Percentiles rank a stretch among this genome's conserved stretches.
Evolutionary conservation across 2,113 vertebrate species (phyloP).

Genomic region (Nannobrachium achirus): DNA sequence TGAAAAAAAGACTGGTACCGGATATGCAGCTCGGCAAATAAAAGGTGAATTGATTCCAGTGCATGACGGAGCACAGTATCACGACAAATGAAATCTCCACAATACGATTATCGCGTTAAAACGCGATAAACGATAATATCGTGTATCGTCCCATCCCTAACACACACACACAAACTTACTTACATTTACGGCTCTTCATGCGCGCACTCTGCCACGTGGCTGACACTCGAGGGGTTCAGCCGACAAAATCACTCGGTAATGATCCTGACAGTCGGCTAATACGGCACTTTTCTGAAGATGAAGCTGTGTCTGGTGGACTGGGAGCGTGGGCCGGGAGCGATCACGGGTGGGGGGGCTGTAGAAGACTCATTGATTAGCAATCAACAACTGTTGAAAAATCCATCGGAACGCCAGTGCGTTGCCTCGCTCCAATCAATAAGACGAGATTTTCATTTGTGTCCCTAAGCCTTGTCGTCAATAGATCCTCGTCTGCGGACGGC

Average conservation of each 20-base stretch:
- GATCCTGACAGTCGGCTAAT: neutral
- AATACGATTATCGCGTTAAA: no score
- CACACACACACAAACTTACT: neutral
- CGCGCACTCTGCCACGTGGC: neutral
- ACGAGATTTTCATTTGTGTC: slow-evolving; percentile 40
- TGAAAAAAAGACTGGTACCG: no score
- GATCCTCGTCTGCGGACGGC: neutral
- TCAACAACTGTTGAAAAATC: slow-evolving; percentile 38
- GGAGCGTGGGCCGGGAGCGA: slow-evolving; percentile 6
- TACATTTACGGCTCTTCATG: neutral
- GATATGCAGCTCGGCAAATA: no score
- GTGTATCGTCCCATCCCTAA: no score
- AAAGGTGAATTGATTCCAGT: no score
- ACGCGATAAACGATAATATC: no score
- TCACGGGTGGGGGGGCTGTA: neutral
- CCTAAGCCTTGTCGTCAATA: slow-evolving; percentile 28
- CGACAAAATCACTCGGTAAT: neutral
- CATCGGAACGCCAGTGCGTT: slow-evolving; percentile 2
- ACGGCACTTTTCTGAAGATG: neutral
- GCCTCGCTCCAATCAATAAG: slow-evolving; percentile 36
- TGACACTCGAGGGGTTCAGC: neutral
- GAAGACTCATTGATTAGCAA: slow-evolving; percentile 41
- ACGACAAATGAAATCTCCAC: no score
- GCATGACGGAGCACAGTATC: no score
- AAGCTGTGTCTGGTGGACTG: slow-evolving; percentile 1